Percentiles rank a stretch among this genome's conserved stretches.
Evolutionary conservation across 2,888 invertebrate species (phyloP).

Genomic region (Aricia artaxerxes): DNA sequence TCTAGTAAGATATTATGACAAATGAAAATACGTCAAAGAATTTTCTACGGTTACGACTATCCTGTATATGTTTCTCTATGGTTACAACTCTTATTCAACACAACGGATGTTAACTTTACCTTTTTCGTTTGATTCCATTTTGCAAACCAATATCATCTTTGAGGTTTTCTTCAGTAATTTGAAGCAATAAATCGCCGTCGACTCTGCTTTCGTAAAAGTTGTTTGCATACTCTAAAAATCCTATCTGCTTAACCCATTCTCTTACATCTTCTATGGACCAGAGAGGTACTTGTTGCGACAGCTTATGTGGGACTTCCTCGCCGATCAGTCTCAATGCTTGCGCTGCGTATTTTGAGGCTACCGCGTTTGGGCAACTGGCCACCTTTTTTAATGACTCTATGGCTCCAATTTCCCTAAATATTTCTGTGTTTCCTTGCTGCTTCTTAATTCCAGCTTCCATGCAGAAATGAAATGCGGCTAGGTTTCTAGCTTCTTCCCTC

Average conservation of each 20-base stretch:
- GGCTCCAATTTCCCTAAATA: conserved; percentile 96
- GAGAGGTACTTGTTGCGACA: conserved; percentile 98
- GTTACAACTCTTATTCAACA: neutral
- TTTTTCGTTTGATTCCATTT: conserved; percentile 95
- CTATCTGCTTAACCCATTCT: conserved; percentile 99
- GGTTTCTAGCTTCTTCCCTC: conserved; percentile 95
- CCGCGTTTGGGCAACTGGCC: conserved; percentile 98
- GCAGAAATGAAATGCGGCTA: conserved; percentile 99
- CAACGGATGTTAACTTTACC: conserved; percentile 66
- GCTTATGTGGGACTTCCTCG: conserved; percentile 97
- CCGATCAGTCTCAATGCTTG: conserved; percentile 95
- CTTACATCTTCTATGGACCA: conserved; percentile 98
- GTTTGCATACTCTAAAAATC: conserved; percentile 90
- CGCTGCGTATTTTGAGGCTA: conserved; percentile 97
- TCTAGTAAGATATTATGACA: neutral
- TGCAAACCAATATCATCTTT: conserved; percentile 94
- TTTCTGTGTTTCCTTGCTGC: conserved; percentile 93
- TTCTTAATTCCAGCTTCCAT: conserved; percentile 99
- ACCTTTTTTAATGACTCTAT: conserved; percentile 97
- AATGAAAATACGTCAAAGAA: neutral
- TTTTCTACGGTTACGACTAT: neutral
- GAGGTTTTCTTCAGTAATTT: conserved; percentile 95
- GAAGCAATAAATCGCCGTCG: conserved; percentile 96
- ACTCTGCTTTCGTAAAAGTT: conserved; percentile 95
- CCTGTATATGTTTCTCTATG: neutral